Base-by-base conservation (phyloP, 2,113 vertebrate genomes). In the Hydropotes inermis region DNA sequence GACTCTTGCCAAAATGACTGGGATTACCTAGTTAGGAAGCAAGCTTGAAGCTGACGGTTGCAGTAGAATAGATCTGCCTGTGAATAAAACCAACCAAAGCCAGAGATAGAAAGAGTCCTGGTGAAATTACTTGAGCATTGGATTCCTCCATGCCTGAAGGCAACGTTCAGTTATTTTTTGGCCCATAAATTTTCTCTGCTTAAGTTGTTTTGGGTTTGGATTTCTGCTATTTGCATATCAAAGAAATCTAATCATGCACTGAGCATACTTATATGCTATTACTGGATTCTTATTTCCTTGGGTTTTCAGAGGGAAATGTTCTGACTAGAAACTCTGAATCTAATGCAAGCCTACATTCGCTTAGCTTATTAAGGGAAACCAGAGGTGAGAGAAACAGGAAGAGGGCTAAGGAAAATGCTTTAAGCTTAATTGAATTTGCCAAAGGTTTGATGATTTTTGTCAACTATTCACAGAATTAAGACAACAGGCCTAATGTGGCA, bases 361-460 rank as follows among this genome's bases (percentile, higher is more conserved):
- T 81, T 54, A 57, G 79, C 28, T 93, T 84, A 67, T 25, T 3
- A 89, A 92, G 43, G 15, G 43, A 92, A 94, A 90, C 1, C 23
- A 91, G 19, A 57, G 74, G 39, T 87, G 27, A 76, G 14, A 76
- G 15, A 78, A 92, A 36, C 2, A 81, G 54, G 30, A 90, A 76
- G 5, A 61, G 10, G 45, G 15, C 25, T 47, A 92, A 82, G 43
- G 8, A 16, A 91, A 58, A 83, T 15, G 21, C 70, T 78, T 87
- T 30, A 76, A 39, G 25, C 27, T 89, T 84, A 91, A 64, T 0
- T 87, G 50, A 82, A 11, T 79, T 85, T 91, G 47, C 43, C 74
- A 89, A 91, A 57, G 13, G 21, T 89, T 50, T 89, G 61, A 52
- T 52, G 85, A 95, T 30, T 97, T 96, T 97, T 95, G 52, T 23